Evolutionary conservation across 2,113 vertebrate species (phyloP).

Genomic region (Raja brachyura): DNA sequence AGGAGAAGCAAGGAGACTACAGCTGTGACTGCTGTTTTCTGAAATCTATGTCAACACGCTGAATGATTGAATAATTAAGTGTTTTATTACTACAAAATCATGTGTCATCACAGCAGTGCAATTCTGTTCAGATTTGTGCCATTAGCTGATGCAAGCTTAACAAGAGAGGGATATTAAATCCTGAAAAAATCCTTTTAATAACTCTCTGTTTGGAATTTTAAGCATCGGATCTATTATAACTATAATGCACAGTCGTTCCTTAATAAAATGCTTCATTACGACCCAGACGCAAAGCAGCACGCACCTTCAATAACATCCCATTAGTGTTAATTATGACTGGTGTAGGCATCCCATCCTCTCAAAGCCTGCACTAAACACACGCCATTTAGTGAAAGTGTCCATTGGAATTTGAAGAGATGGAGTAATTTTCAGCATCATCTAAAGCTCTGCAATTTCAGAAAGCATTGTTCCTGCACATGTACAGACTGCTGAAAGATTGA

Average conservation of each 20-base stretch:
- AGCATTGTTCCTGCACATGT: not conserved
- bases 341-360: not conserved
- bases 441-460: not conserved
- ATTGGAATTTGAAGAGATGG: not conserved
- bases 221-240: not conserved
- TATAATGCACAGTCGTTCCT: not conserved
- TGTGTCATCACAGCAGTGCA: not conserved
- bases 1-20: not conserved
- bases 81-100: slow-evolving; percentile 32
- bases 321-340: not conserved
- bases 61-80: slow-evolving; percentile 29
- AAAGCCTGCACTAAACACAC: not conserved
- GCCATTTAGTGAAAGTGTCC: not conserved
- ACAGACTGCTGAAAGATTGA: not conserved
- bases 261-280: slow-evolving; percentile 27
- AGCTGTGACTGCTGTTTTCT: slow-evolving; percentile 17
- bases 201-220: slow-evolving; percentile 16
- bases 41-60: not conserved
- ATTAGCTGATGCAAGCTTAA: slow-evolving; percentile 12
- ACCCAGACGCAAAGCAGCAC: slow-evolving; percentile 17
- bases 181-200: slow-evolving; percentile 27
- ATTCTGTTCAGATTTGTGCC: slow-evolving; percentile 28
- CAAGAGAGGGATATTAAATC: slow-evolving; percentile 27
- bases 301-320: slow-evolving; percentile 15
- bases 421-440: not conserved